Percentiles rank a stretch among this genome's conserved stretches.
phyloP scores from a whole-genome alignment of 2,888 invertebrate species.

The Phlogophora meticulosa region DNA sequence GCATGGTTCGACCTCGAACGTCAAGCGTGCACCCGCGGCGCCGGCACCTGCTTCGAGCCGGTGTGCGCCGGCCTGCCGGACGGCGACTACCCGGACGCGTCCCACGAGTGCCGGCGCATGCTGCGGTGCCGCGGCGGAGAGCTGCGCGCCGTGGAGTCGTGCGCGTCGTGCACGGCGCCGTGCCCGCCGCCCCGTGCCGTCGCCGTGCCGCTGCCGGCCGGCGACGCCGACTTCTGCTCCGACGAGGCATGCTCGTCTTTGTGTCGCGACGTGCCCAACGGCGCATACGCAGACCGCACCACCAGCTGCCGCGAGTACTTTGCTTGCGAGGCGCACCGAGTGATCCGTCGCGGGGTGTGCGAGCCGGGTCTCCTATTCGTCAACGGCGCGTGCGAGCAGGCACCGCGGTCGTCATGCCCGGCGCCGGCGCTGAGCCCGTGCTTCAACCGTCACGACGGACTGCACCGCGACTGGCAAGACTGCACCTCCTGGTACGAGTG shows the following conservation, averaged over 20 bases:
- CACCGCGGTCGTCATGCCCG: conserved; percentile 84
- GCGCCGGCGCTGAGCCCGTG: conserved; percentile 86
- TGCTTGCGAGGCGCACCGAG: conserved; percentile 89
- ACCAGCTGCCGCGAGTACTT: conserved; percentile 91
- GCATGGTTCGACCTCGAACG: conserved; percentile 90
- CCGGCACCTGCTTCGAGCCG: conserved; percentile 91
- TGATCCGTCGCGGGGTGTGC: conserved; percentile 90
- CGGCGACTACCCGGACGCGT: conserved; percentile 91
- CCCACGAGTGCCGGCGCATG: conserved; percentile 90
- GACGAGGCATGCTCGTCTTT: conserved; percentile 87
- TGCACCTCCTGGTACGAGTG: conserved; percentile 90
- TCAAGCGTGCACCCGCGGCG: conserved; percentile 89
- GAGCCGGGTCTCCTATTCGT: conserved; percentile 89
- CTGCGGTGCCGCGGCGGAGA: conserved; percentile 88
- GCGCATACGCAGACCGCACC: conserved; percentile 90
- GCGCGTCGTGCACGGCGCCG: conserved; percentile 73
- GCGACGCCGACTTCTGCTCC: conserved; percentile 89
- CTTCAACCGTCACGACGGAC: conserved; percentile 85
- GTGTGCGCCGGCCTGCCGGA: conserved; percentile 91
- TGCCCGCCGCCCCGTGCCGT: conserved; percentile 86
- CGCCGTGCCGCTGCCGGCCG: conserved; percentile 86
- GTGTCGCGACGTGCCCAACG: conserved; percentile 89
- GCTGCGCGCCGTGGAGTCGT: conserved; percentile 81
- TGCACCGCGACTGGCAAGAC: conserved; percentile 86
- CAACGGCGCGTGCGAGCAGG: conserved; percentile 88